A percentile compares a stretch with the other conserved stretches of the same genome.
Evolutionary conservation across 1,140 invertebrate genomes (phyloP).

Genomic region (Drosophila santomea): DNA sequence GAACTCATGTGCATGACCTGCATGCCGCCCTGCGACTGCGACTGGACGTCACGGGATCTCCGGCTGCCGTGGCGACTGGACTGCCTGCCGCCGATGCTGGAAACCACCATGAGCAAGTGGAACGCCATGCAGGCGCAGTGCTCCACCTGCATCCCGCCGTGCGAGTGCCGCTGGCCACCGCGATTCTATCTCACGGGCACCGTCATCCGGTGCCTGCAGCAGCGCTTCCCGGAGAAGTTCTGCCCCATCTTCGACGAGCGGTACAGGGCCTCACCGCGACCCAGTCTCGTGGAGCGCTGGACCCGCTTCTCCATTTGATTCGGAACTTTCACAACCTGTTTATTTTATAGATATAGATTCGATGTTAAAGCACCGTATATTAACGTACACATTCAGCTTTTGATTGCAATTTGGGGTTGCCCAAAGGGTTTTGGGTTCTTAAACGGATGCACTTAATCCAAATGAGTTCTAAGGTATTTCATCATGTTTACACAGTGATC

Average conservation of each 20-base stretch:
- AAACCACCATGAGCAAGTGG: slow-evolving; percentile 32
- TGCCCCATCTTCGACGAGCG: slow-evolving; percentile 66
- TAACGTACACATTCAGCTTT: too few species aligned
- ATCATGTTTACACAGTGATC: neutral
- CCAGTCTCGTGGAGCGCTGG: slow-evolving; percentile 65
- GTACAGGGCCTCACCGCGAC: slow-evolving; percentile 25
- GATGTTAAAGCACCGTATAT: too few species aligned
- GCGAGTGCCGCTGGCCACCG: slow-evolving; percentile 66
- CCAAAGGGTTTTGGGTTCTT: too few species aligned
- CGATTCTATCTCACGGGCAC: slow-evolving; percentile 71
- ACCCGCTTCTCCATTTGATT: slow-evolving; percentile 64
- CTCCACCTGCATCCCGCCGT: slow-evolving; percentile 56
- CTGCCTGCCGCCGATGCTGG: slow-evolving; percentile 14
- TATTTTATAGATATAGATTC: neutral
- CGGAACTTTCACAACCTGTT: neutral
- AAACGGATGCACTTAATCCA: too few species aligned
- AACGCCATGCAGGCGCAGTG: slow-evolving; percentile 24
- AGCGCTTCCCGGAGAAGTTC: slow-evolving; percentile 67
- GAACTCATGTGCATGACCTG: slow-evolving; percentile 38
- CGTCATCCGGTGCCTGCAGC: slow-evolving; percentile 59
- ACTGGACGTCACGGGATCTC: slow-evolving; percentile 41
- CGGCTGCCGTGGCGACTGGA: slow-evolving; percentile 51
- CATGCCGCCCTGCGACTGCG: slow-evolving; percentile 67
- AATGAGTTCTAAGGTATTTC: neutral
- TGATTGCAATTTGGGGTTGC: too few species aligned